Conservation (phyloP, 1,140 invertebrate genomes). For the Venustaconcha ellipsiformis region DNA sequence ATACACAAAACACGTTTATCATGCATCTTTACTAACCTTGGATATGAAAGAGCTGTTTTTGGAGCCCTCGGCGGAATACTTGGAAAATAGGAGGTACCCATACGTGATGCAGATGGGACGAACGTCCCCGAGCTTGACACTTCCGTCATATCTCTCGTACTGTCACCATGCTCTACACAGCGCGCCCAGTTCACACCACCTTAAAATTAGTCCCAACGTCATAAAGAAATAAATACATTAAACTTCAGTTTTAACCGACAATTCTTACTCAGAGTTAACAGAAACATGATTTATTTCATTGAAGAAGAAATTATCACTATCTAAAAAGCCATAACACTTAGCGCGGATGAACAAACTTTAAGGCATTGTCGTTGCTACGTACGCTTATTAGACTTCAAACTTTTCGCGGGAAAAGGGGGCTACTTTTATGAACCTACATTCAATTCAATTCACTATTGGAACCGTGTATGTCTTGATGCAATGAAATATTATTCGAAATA, state of each 20-base stretch:
- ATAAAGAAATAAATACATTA: background rate
- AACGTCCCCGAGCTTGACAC: constrained; percentile 22
- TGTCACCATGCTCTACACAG: too few relatives aligned
- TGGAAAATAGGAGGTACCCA: constrained; percentile 29
- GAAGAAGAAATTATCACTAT: background rate
- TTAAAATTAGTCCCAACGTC: background rate
- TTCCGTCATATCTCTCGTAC: constrained; percentile 21
- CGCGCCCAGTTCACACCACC: background rate
- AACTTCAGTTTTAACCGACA: background rate
- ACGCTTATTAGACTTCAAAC: constrained; percentile 6
- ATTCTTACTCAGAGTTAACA: background rate
- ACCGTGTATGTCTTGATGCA: too few relatives aligned
- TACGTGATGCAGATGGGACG: constrained; percentile 7
- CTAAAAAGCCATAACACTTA: background rate
- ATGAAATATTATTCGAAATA: too few relatives aligned
- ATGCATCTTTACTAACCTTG: constrained; percentile 10
- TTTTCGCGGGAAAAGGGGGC: too few relatives aligned
- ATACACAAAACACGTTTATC: background rate
- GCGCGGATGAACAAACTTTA: background rate
- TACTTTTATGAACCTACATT: too few relatives aligned
- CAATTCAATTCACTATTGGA: too few relatives aligned
- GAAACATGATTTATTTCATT: background rate
- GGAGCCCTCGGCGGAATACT: constrained; percentile 19
- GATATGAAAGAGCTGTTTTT: constrained; percentile 28
- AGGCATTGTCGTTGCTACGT: constrained; percentile 31